These are phyloP conservation scores for Cinclus mexicanus DNA, from an alignment of 2,113 vertebrate genomes.

Conservation along the genomic window DNA sequence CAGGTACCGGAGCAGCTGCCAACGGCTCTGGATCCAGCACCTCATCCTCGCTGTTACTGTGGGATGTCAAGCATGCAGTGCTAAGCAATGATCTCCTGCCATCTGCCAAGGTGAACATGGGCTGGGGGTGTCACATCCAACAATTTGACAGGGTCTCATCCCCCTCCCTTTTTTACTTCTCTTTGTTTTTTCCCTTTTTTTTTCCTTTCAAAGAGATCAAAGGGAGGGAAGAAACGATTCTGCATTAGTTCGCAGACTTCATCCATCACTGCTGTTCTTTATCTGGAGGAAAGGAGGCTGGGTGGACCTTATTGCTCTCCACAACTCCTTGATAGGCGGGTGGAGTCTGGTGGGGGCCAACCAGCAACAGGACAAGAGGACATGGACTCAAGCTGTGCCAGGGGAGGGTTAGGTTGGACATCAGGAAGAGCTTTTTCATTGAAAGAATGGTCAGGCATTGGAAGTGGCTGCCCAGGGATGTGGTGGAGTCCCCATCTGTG, in stretches of 20 bases:
- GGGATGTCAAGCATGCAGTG: slow-evolving; percentile 66
- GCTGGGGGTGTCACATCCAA: neutral
- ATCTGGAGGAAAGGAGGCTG: neutral
- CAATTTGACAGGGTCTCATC: neutral
- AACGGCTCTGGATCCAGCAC: slow-evolving; percentile 25
- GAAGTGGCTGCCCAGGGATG: neutral
- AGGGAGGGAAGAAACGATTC: neutral
- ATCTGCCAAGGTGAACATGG: slow-evolving; percentile 58
- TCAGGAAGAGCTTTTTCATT: neutral
- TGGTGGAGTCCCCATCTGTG: neutral
- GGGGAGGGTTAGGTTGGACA: neutral
- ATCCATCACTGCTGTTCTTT: neutral
- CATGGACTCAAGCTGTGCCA: neutral
- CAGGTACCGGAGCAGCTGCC: slow-evolving; percentile 49
- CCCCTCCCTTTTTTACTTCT: neutral
- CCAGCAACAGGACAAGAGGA: rapidly evolving
- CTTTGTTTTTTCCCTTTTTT: rapidly evolving
- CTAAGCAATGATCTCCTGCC: slow-evolving; percentile 54
- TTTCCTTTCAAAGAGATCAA: neutral
- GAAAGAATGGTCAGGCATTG: neutral
- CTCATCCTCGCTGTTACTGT: slow-evolving; percentile 8
- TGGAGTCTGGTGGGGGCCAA: too few species aligned
- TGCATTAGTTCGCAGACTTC: neutral
- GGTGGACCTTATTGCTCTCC: neutral
- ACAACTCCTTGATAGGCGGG: neutral